These are phyloP conservation scores for Amphiduros pacificus DNA, from an alignment of 2,888 invertebrate genomes.

Conservation along the genomic window DNA sequence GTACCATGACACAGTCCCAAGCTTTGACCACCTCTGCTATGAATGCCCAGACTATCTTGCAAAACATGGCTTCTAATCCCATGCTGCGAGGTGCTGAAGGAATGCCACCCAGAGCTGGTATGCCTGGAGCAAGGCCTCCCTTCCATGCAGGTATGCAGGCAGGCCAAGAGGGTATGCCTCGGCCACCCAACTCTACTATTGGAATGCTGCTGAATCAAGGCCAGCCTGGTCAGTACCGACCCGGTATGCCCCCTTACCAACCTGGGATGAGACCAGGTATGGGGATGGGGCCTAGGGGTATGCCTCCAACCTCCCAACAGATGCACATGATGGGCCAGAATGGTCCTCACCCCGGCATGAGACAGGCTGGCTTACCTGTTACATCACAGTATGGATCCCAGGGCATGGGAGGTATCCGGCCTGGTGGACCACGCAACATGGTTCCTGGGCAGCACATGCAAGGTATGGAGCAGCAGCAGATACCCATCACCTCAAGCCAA, in stretches of 20 bases:
- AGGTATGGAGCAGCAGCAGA: no score
- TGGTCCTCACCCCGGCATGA: background rate
- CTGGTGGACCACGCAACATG: background rate
- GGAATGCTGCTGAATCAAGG: constrained; percentile 1
- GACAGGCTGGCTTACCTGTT: background rate
- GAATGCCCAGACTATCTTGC: background rate
- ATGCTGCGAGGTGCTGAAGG: background rate
- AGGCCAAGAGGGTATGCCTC: background rate
- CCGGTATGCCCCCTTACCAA: background rate
- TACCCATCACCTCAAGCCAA: no score
- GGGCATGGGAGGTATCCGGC: no score
- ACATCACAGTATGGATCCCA: no score
- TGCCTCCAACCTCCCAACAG: background rate
- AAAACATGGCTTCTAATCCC: background rate
- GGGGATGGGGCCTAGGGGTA: background rate
- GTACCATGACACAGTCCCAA: background rate
- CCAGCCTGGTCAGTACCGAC: no score
- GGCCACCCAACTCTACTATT: background rate
- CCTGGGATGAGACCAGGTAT: background rate
- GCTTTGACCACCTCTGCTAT: background rate
- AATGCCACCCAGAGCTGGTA: background rate
- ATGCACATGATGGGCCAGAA: background rate
- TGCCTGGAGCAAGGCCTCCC: background rate
- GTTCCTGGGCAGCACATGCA: background rate
- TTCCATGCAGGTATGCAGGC: no score